These are phyloP conservation scores for Machimus atricapillus DNA, from an alignment of 2,888 invertebrate species.

Conservation along the genomic window DNA sequence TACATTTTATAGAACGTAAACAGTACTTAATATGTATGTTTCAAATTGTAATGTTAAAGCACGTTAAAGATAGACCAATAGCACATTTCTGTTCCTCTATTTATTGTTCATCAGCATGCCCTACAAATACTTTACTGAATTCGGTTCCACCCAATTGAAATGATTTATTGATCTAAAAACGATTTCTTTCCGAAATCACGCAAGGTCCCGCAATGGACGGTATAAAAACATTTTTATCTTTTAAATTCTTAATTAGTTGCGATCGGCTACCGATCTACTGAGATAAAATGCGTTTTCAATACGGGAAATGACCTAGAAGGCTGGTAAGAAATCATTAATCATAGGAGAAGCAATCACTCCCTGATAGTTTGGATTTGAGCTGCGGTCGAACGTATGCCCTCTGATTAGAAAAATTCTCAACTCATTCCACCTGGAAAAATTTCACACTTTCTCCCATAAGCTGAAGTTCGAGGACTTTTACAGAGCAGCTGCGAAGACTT, in stretches of 20 bases:
- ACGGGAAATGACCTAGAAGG: background rate
- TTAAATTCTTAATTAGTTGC: conserved; percentile 23
- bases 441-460: background rate
- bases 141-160: background rate
- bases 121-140: background rate
- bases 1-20: background rate
- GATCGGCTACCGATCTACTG: background rate
- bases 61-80: background rate
- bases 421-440: conserved; percentile 6
- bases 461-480: background rate
- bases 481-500: background rate
- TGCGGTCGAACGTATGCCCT: background rate
- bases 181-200: background rate
- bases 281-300: conserved; percentile 5
- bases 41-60: background rate
- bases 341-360: conserved; percentile 22
- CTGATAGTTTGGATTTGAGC: background rate
- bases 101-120: background rate
- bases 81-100: background rate
- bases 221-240: background rate
- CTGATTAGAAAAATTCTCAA: conserved; percentile 1
- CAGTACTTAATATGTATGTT: background rate
- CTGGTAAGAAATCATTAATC: conserved; percentile 6
- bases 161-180: background rate
- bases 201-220: background rate